Base-by-base conservation (phyloP, 2,888 invertebrate species). In the Harmothoe impar region DNA sequence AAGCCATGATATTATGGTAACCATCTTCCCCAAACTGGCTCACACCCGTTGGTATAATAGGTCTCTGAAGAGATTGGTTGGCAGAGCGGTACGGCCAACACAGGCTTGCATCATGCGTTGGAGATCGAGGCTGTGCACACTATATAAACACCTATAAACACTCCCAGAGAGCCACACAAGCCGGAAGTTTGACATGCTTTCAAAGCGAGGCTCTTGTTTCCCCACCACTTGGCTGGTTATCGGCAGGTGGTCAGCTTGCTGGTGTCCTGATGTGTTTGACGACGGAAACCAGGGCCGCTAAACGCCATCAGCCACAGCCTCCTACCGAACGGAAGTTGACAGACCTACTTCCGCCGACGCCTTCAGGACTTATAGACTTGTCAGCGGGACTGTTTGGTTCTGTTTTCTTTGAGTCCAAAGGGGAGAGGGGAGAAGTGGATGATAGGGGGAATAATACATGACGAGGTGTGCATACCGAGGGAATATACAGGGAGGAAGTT, bases 111-210 rank as follows among this genome's bases (percentile, higher is more conserved):
- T n/a, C n/a, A n/a, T n/a, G n/a, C n/a, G n/a, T n/a, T n/a, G n/a
- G n/a, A n/a, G n/a, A n/a, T n/a, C n/a, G n/a, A n/a, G n/a, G n/a
- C n/a, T n/a, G n/a, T n/a, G n/a, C n/a, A n/a, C n/a, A n/a, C n/a
- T n/a, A n/a, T n/a, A n/a, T n/a, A n/a, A n/a, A n/a, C n/a, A n/a
- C n/a, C n/a, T n/a, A n/a, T n/a, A n/a, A n/a, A n/a, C 43, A 43
- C 43, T 43, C 43, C 43, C 43, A 43, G 43, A 43, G 10, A 43
- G 43, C 43, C 43, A 43, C 3, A 62, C 23, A 62, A 31, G 35
- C 81, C 33, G 81, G 81, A 81, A 81, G 81, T 81, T 81, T 81
- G 81, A 33, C 81, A 81, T 35, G 81, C 81, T 81, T 81, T 81
- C 81, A 81, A 81, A 81, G 43, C 35, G 81, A 81, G 81, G 43